These are phyloP conservation scores for Bufotes viridis DNA, from an alignment of 2,797 vertebrate species.

Conservation along the genomic window DNA sequence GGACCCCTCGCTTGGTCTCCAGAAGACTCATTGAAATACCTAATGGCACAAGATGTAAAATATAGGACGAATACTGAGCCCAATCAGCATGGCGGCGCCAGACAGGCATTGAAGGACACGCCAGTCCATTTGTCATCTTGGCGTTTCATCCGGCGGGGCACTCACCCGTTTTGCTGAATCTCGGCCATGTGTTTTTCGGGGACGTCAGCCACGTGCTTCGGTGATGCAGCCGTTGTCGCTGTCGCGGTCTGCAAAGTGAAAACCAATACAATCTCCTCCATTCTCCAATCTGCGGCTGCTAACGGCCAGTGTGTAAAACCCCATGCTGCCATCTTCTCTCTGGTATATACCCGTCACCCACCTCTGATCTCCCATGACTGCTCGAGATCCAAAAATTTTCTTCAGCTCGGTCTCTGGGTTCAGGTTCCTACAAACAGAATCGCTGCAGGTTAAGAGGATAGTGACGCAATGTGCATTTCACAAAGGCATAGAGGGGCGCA, in stretches of 20 bases:
- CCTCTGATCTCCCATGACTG: constrained; percentile 95
- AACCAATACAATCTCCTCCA: not conserved
- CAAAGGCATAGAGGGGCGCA: not conserved
- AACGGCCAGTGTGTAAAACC: not conserved
- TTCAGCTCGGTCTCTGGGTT: constrained; percentile 97
- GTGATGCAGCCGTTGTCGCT: constrained; percentile 87
- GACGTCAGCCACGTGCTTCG: constrained; percentile 90
- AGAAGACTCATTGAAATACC: constrained; percentile 90
- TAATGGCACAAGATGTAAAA: constrained; percentile 63
- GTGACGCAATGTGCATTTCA: not conserved
- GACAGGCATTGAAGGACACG: not conserved
- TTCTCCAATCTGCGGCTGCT: not conserved
- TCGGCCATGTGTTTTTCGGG: constrained; percentile 92
- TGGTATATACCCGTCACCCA: constrained; percentile 65
- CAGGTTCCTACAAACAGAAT: constrained; percentile 81
- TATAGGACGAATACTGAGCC: not conserved
- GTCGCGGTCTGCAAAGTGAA: constrained; percentile 76
- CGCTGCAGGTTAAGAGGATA: not conserved
- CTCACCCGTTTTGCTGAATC: constrained; percentile 91
- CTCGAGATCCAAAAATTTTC: constrained; percentile 93
- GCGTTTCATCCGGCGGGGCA: not conserved
- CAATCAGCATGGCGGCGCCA: not conserved
- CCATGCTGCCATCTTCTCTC: not conserved
- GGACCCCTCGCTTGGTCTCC: constrained; percentile 83
- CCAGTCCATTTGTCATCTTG: not conserved